phyloP scores from a whole-genome alignment of 2,888 invertebrate genomes.

The Tethea ocularis region DNA sequence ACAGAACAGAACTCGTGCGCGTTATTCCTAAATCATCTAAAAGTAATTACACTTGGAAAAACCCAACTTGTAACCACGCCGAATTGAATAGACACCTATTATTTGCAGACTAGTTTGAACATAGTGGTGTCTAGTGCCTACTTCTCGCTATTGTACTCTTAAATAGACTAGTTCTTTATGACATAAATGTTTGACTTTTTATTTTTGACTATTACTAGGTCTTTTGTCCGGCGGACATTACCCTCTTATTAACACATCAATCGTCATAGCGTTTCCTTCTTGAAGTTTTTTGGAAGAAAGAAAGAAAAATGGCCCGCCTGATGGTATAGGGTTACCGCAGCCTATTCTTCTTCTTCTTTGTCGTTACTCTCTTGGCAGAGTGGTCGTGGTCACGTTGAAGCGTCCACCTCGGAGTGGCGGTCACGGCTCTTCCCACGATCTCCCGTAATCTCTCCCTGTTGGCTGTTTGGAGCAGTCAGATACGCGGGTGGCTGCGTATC shows the following conservation, averaged over 20 bases:
- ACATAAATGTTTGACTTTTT: background rate
- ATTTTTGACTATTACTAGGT: background rate
- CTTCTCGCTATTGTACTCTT: constrained; percentile 4
- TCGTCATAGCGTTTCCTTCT: too few species aligned
- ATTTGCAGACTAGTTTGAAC: background rate
- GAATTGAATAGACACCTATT: constrained; percentile 1
- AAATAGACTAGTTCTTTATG: background rate
- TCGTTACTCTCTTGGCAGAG: too few species aligned
- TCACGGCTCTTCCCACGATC: too few species aligned
- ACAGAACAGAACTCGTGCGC: background rate
- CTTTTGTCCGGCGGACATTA: background rate
- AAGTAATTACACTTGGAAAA: constrained; percentile 1
- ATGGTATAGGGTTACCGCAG: too few species aligned
- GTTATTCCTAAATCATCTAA: background rate
- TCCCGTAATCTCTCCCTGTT: too few species aligned
- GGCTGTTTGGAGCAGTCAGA: too few species aligned
- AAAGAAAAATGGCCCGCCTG: too few species aligned
- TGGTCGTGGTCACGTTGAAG: too few species aligned
- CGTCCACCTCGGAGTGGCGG: too few species aligned
- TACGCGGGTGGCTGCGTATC: too few species aligned
- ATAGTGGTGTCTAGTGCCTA: background rate
- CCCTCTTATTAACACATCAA: background rate
- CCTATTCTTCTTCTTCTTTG: too few species aligned
- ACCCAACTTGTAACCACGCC: background rate
- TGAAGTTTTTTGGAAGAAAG: too few species aligned